phyloP scores from a whole-genome alignment of 2,888 invertebrate species.

The Caenorhabditis sp. region DNA sequence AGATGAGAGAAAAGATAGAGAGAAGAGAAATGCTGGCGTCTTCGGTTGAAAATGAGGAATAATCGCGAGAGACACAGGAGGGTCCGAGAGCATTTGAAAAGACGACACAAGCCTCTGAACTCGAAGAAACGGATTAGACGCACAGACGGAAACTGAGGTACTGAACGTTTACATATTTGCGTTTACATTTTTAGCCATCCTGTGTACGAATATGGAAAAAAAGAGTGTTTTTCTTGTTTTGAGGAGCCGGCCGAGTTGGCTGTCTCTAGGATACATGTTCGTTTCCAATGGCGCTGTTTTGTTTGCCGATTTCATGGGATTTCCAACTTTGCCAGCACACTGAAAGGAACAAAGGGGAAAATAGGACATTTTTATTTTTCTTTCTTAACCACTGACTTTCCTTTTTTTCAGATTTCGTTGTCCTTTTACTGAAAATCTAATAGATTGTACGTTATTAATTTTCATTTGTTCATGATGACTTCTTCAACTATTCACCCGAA shows the following conservation, averaged over 20 bases:
- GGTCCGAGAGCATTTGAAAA: slow-evolving; percentile 37
- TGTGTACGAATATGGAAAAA: slow-evolving; percentile 19
- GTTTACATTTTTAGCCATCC: not conserved
- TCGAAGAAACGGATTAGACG: slow-evolving; percentile 38
- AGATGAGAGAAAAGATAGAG: slow-evolving; percentile 7
- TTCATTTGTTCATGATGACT: not conserved
- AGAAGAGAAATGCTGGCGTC: slow-evolving; percentile 30
- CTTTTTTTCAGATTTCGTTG: not conserved
- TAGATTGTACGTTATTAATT: not conserved
- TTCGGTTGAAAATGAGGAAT: slow-evolving; percentile 40
- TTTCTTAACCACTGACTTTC: not conserved
- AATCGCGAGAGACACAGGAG: slow-evolving; percentile 43
- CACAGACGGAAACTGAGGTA: slow-evolving; percentile 30
- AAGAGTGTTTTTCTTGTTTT: not conserved
- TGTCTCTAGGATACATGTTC: slow-evolving; percentile 46
- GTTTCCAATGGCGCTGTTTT: not conserved
- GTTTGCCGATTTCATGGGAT: not conserved
- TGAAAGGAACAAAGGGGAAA: not conserved
- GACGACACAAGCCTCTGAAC: slow-evolving; percentile 30
- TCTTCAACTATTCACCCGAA: slow-evolving; percentile 22
- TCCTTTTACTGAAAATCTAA: not conserved
- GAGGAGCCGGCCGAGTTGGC: not conserved
- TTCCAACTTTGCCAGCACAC: not conserved
- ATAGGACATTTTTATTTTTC: too few relatives aligned
- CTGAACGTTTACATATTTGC: slow-evolving; percentile 27